Conservation (phyloP, 1,140 invertebrate genomes). For the Macrostomum lignano region DNA sequence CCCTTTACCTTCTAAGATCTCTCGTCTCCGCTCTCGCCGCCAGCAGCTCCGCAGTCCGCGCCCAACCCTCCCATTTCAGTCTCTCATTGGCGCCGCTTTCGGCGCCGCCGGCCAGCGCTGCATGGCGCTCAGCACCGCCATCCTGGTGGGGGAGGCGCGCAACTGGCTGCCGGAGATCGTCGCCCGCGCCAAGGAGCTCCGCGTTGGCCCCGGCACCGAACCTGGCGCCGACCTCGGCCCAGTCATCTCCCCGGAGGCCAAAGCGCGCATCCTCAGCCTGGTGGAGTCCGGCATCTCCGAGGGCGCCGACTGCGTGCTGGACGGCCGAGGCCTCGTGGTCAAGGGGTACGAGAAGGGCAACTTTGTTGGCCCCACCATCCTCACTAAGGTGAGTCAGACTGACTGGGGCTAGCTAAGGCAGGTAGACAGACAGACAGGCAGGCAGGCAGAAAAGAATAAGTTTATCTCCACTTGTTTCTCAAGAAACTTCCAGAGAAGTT, state of each 20-base stretch:
- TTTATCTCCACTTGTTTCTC: no score
- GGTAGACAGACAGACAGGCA: no score
- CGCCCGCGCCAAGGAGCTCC: slow-evolving; percentile 51
- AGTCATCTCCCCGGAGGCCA: slow-evolving; percentile 67
- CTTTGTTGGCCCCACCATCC: slow-evolving; percentile 79
- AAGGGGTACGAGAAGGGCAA: slow-evolving; percentile 73
- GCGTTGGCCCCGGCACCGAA: slow-evolving; percentile 61
- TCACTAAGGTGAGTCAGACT: slow-evolving; percentile 68
- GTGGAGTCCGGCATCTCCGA: slow-evolving; percentile 59
- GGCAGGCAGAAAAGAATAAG: no score
- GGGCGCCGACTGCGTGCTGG: slow-evolving; percentile 57
- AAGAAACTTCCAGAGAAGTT: no score
- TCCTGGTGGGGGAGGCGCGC: slow-evolving; percentile 74
- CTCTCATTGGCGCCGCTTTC: slow-evolving; percentile 77
- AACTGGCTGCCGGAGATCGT: slow-evolving; percentile 78
- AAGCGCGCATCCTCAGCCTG: slow-evolving; percentile 52
- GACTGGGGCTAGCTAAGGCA: no score
- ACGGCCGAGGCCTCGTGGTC: slow-evolving; percentile 55
- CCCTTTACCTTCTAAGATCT: no score
- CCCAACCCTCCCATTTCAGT: slow-evolving; percentile 11
- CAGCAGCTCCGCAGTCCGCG: no score
- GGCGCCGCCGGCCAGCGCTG: slow-evolving; percentile 64
- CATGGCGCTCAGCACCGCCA: slow-evolving; percentile 84
- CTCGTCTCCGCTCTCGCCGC: no score
- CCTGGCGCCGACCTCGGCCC: slow-evolving; percentile 81